Conservation (phyloP, 1,140 invertebrate genomes). For the Hetaerina americana region DNA sequence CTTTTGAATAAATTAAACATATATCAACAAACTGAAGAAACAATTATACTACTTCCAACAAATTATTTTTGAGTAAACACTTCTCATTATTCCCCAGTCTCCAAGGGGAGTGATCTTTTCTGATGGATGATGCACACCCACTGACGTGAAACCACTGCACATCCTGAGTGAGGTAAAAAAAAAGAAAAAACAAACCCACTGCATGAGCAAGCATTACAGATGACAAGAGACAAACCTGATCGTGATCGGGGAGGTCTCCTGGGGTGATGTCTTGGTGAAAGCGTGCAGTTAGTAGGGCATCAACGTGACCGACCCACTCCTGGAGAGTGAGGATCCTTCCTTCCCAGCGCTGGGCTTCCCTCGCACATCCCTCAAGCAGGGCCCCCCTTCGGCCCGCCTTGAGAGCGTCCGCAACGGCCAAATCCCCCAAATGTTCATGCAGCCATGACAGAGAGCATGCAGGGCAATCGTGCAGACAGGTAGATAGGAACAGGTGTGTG, state of each 20-base stretch:
- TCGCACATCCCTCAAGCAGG: conserved; percentile 58
- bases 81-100: too few relatives aligned
- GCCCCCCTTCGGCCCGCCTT: conserved; percentile 57
- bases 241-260: conserved; percentile 66
- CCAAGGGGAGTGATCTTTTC: too few relatives aligned
- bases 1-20: too few relatives aligned
- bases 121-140: too few relatives aligned
- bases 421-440: conserved; percentile 4
- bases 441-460: not conserved
- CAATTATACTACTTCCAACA: too few relatives aligned
- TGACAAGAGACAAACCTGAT: conserved; percentile 45
- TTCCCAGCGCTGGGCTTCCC: conserved; percentile 66
- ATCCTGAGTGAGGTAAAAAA: too few relatives aligned
- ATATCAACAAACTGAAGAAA: too few relatives aligned
- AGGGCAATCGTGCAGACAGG: not conserved
- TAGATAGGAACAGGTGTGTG: too few relatives aligned
- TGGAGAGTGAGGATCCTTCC: conserved; percentile 59
- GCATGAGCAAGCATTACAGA: too few relatives aligned
- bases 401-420: conserved; percentile 13
- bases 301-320: conserved; percentile 59
- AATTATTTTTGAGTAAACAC: too few relatives aligned
- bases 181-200: too few relatives aligned
- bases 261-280: conserved; percentile 66
- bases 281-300: conserved; percentile 53
- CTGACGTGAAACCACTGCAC: too few relatives aligned